phyloP scores from a whole-genome alignment of 2,797 vertebrate species.

The Silurus aristotelis region DNA sequence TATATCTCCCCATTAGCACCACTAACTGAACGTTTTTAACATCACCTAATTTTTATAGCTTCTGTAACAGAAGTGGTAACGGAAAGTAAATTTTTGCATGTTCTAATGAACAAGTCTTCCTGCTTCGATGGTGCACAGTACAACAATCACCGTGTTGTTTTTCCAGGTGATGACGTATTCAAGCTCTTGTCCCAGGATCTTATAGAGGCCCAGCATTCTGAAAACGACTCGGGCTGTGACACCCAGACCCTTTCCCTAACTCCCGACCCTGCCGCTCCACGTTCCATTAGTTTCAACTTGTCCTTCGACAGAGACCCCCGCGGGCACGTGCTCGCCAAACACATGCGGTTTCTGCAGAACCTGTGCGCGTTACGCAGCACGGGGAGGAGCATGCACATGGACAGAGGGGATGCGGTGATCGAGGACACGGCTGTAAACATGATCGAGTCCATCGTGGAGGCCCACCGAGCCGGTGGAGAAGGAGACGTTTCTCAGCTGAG shows the following conservation, averaged over 20 bases:
- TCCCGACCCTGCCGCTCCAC: neutral
- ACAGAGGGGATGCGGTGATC: conserved; percentile 67
- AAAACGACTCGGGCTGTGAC: conserved; percentile 72
- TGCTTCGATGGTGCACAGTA: neutral
- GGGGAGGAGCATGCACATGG: conserved; percentile 64
- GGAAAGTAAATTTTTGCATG: neutral
- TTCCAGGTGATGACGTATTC: conserved; percentile 55
- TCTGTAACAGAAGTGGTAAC: neutral
- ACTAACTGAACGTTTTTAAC: too few species aligned
- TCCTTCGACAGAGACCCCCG: neutral
- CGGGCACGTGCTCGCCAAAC: conserved; percentile 61
- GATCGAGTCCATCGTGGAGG: conserved; percentile 75
- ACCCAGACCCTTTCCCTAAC: conserved; percentile 28
- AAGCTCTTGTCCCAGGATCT: conserved; percentile 61
- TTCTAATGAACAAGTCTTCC: too few species aligned
- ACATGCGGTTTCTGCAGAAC: conserved; percentile 80
- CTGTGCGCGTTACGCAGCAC: conserved; percentile 75
- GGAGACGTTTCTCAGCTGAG: conserved; percentile 37
- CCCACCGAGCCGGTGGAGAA: conserved; percentile 66
- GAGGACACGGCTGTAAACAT: conserved; percentile 77
- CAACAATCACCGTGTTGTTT: neutral
- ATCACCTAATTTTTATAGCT: too few species aligned
- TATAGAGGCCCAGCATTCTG: conserved; percentile 46
- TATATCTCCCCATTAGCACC: too few species aligned
- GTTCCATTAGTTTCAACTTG: neutral